A percentile compares a stretch with the other conserved stretches of the same genome.
phyloP scores from a whole-genome alignment of 2,888 invertebrate genomes.

The Argyresthia goedartella region DNA sequence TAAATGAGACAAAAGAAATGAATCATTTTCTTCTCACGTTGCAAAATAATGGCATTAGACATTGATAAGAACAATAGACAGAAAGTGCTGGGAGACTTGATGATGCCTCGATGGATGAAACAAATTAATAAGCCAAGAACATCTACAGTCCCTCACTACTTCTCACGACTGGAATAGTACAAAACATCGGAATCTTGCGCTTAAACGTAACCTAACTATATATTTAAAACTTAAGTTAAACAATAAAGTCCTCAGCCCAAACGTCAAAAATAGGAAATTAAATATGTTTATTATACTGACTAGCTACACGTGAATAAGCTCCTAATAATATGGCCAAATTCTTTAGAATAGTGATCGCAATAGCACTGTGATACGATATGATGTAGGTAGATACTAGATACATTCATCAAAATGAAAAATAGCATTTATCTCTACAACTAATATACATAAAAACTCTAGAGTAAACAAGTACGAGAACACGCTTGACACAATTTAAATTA shows the following conservation, averaged over 20 bases:
- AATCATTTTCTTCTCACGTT: slow-evolving; percentile 13
- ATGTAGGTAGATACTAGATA: too few relatives aligned
- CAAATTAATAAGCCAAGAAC: background rate
- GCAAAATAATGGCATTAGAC: slow-evolving; percentile 3
- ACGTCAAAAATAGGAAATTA: slow-evolving; percentile 1
- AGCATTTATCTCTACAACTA: too few relatives aligned
- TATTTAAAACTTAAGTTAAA: background rate
- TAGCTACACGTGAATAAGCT: background rate
- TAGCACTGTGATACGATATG: too few relatives aligned
- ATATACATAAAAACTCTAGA: too few relatives aligned
- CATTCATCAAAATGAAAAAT: too few relatives aligned
- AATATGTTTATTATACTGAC: slow-evolving; percentile 5
- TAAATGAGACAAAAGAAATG: slow-evolving; percentile 24
- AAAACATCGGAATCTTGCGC: background rate
- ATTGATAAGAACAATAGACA: slow-evolving; percentile 30
- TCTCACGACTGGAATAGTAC: background rate
- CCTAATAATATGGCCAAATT: background rate
- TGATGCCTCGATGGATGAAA: background rate
- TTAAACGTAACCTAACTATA: slow-evolving; percentile 4
- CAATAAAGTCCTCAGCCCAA: background rate
- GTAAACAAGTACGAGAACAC: too few relatives aligned
- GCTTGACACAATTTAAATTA: too few relatives aligned
- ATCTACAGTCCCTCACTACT: background rate
- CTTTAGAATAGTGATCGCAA: too few relatives aligned
- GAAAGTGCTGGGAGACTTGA: slow-evolving; percentile 28